phyloP scores from a whole-genome alignment of 2,888 invertebrate genomes.

The Oeneis ivallda region DNA sequence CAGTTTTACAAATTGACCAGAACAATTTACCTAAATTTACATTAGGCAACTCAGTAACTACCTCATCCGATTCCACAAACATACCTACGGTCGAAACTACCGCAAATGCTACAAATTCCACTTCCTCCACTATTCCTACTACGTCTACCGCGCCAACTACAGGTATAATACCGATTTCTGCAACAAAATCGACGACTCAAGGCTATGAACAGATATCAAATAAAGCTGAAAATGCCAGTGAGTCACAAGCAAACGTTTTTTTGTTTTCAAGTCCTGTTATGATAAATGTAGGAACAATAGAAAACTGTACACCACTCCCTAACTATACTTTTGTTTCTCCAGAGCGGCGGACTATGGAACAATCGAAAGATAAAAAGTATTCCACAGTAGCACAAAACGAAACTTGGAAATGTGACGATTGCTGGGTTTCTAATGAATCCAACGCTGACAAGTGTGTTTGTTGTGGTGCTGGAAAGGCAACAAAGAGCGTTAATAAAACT shows the following conservation, averaged over 20 bases:
- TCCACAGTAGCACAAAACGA: conserved; percentile 29
- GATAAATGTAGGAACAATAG: conserved; percentile 46
- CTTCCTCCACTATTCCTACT: not conserved
- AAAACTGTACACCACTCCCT: conserved; percentile 39
- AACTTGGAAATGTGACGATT: conserved; percentile 57
- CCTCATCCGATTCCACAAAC: conserved; percentile 14
- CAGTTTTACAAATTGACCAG: conserved; percentile 57
- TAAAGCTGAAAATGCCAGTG: not conserved
- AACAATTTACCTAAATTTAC: conserved; percentile 63
- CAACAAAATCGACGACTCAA: not conserved
- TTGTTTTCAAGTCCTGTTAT: conserved; percentile 59
- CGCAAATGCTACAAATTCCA: not conserved
- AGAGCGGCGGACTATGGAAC: conserved; percentile 48
- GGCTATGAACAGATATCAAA: not conserved
- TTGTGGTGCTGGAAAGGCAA: conserved; percentile 52
- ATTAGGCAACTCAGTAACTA: conserved; percentile 41
- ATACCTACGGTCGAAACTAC: conserved; percentile 21
- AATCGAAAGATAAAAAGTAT: conserved; percentile 41
- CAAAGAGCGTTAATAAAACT: conserved; percentile 23
- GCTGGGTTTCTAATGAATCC: conserved; percentile 55
- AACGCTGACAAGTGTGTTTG: conserved; percentile 54
- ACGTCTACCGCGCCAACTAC: conserved; percentile 10
- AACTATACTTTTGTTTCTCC: conserved; percentile 58
- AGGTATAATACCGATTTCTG: not conserved
- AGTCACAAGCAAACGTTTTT: conserved; percentile 43